Evolutionary conservation across 1,140 invertebrate species (phyloP).

Genomic region (Brachionus asplanchnoidis): DNA sequence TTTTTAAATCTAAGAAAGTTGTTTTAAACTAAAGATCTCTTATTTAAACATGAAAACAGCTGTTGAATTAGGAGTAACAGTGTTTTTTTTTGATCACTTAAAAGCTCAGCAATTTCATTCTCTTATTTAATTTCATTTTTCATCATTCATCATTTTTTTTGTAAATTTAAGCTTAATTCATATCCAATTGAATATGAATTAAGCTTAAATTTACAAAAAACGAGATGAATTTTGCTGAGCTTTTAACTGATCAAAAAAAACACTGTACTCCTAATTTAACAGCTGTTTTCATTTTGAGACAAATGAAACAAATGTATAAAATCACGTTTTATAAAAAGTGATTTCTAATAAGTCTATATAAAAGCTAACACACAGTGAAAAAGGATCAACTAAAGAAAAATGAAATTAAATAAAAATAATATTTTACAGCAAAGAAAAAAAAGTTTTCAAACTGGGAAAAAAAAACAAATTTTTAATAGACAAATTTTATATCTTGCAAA

Average conservation of each 20-base stretch:
- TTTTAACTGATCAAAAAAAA: background rate
- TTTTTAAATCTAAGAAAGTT: too few relatives aligned
- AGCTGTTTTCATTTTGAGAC: background rate
- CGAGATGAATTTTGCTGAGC: background rate
- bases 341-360: background rate
- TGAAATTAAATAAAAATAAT: background rate
- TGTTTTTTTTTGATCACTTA: too few relatives aligned
- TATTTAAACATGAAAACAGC: too few relatives aligned
- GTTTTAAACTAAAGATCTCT: too few relatives aligned
- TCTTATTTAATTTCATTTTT: too few relatives aligned
- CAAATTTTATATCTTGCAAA: background rate
- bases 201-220: background rate
- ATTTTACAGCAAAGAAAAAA: background rate
- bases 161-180: background rate
- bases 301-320: background rate
- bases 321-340: background rate
- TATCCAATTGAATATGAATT: too few relatives aligned
- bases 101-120: too few relatives aligned
- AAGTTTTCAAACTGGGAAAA: background rate
- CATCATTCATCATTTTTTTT: too few relatives aligned
- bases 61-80: too few relatives aligned
- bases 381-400: background rate
- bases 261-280: background rate
- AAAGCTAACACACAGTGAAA: background rate
- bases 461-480: background rate